Conservation (phyloP, 2,113 vertebrate genomes). For the Crotalus helleri region DNA sequence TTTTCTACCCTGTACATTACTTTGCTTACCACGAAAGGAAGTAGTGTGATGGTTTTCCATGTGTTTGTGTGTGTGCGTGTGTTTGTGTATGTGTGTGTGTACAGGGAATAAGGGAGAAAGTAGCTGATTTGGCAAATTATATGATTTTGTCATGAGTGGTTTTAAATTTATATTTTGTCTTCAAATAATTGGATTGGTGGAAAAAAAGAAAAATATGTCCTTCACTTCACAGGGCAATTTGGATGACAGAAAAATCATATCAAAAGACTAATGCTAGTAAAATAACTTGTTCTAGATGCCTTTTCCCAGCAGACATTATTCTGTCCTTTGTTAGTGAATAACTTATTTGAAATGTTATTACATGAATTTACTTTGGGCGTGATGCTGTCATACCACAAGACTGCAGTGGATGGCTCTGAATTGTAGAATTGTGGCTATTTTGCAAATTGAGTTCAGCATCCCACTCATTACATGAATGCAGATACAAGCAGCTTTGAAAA, state of each 20-base stretch:
- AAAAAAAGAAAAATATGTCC: constrained; percentile 1
- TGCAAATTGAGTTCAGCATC: not conserved
- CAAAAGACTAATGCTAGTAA: not conserved
- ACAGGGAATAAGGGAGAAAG: not conserved
- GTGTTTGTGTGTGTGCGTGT: not conserved
- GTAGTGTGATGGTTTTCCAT: not conserved
- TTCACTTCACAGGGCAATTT: constrained; percentile 18
- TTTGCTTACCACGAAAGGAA: not conserved
- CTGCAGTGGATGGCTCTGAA: not conserved
- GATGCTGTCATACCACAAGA: not conserved
- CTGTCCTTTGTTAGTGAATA: not conserved
- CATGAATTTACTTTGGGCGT: not conserved
- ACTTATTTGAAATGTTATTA: not conserved
- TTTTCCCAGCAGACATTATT: constrained; percentile 25
- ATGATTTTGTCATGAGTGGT: not conserved
- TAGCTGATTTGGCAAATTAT: not conserved
- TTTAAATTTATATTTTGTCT: not conserved
- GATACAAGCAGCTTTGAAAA: not conserved
- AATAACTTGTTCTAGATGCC: not conserved
- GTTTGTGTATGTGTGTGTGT: not conserved
- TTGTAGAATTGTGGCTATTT: not conserved
- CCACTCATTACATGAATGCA: not conserved
- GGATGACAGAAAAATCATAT: not conserved
- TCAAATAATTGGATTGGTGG: constrained; percentile 8
- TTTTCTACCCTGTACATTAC: not conserved